These are phyloP conservation scores for Apodemus speciosus DNA, from an alignment of 2,113 vertebrate genomes.

Conservation along the genomic window DNA sequence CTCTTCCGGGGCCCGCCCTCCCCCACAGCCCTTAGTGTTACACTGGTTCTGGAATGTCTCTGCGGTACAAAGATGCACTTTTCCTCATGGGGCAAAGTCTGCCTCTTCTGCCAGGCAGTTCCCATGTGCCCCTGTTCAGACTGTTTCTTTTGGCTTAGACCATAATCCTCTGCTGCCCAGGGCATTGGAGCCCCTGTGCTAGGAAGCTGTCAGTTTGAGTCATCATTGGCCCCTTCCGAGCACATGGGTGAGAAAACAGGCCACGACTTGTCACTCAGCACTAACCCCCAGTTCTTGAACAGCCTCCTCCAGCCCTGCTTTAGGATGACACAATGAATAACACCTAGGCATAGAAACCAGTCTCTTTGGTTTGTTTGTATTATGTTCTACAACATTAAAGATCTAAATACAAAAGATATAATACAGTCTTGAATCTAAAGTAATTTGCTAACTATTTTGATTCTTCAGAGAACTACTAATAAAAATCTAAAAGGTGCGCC, in stretches of 20 bases:
- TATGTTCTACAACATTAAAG: constrained; percentile 85
- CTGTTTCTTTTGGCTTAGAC: constrained; percentile 53
- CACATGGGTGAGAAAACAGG: constrained; percentile 71
- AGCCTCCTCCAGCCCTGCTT: constrained; percentile 73
- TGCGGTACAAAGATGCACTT: constrained; percentile 78
- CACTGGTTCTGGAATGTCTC: constrained; percentile 83
- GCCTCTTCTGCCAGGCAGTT: constrained; percentile 65
- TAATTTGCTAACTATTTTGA: constrained; percentile 89
- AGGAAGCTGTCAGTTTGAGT: constrained; percentile 71
- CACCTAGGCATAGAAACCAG: constrained; percentile 83
- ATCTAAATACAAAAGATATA: constrained; percentile 83
- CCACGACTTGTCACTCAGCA: constrained; percentile 73
- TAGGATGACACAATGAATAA: constrained; percentile 79
- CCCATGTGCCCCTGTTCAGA: constrained; percentile 50
- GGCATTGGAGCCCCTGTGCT: constrained; percentile 59
- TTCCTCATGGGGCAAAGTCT: constrained; percentile 49
- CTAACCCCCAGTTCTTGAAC: constrained; percentile 74
- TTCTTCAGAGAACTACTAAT: constrained; percentile 88
- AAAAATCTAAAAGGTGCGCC: constrained; percentile 82
- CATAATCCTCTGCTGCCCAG: constrained; percentile 20
- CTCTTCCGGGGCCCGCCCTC: constrained; percentile 61
- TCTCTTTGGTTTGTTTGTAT: constrained; percentile 85
- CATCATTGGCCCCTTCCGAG: constrained; percentile 79
- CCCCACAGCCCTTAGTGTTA: constrained; percentile 81
- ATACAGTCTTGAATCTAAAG: constrained; percentile 83